Conservation (phyloP, 92 coral and sea anemone species). For the Zoanthus solanderi region DNA sequence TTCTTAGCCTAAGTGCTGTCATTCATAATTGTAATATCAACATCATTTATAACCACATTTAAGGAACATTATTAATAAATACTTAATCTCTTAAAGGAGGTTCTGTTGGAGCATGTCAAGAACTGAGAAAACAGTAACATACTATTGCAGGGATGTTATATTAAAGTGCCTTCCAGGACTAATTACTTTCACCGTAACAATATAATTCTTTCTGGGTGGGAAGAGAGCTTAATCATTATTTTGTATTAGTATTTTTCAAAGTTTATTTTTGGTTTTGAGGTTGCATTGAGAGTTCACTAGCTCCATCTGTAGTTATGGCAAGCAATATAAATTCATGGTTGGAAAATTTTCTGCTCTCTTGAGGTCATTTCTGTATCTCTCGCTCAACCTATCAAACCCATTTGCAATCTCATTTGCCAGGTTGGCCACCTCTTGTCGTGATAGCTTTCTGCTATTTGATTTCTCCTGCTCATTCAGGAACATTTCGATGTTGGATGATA, state of each 20-base stretch:
- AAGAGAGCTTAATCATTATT: too few species aligned
- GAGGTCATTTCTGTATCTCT: constrained; percentile 78
- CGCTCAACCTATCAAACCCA: constrained; percentile 80
- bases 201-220: too few species aligned
- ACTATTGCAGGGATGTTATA: background rate
- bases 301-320: background rate
- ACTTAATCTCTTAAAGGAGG: too few species aligned
- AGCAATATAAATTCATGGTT: constrained; percentile 15
- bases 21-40: background rate
- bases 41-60: background rate
- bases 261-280: background rate
- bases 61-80: background rate
- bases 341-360: constrained; percentile 83
- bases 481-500: constrained; percentile 79
- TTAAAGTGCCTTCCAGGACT: background rate
- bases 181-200: too few species aligned
- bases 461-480: constrained; percentile 54
- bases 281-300: too few species aligned
- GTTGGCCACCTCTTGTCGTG: constrained; percentile 66
- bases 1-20: background rate
- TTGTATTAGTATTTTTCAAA: background rate
- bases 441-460: constrained; percentile 42
- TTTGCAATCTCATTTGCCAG: constrained; percentile 92
- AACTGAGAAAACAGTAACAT: background rate
- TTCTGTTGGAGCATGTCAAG: background rate